A percentile compares a stretch with the other conserved stretches of the same genome.
These are phyloP conservation scores for Coendou prehensilis DNA, from an alignment of 2,797 vertebrate genomes.

Conservation along the genomic window DNA sequence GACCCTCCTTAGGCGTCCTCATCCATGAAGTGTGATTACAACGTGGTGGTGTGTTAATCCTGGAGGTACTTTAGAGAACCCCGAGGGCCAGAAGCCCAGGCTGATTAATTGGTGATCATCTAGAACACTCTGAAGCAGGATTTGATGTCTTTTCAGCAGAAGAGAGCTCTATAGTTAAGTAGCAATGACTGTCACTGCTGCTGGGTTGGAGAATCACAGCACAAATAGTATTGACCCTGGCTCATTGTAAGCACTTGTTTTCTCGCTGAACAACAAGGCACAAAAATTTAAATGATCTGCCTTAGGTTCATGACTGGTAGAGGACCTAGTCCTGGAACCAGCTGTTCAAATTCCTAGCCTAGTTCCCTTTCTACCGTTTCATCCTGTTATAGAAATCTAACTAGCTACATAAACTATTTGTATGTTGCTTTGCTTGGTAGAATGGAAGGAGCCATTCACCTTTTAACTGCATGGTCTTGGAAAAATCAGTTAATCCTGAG, in stretches of 20 bases:
- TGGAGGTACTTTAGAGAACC: background rate
- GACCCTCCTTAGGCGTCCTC: background rate
- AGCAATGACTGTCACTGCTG: background rate
- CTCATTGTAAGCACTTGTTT: background rate
- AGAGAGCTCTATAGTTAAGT: conserved; percentile 1
- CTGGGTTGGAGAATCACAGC: background rate
- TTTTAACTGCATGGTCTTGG: background rate
- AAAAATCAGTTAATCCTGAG: background rate
- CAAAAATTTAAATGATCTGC: conserved; percentile 1
- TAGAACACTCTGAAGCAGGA: background rate
- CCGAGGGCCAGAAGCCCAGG: background rate
- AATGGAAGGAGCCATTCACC: background rate
- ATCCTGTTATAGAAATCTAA: background rate
- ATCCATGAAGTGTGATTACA: background rate
- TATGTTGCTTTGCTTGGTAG: conserved; percentile 10
- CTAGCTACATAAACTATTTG: background rate
- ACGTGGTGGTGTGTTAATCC: too few relatives aligned
- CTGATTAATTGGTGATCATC: background rate
- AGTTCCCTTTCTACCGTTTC: background rate
- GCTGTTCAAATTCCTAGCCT: background rate
- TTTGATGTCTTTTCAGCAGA: background rate
- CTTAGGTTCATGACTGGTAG: background rate
- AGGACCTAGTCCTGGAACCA: background rate
- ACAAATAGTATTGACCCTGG: background rate
- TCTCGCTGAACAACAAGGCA: background rate